These are phyloP conservation scores for Dione vanillae DNA, from an alignment of 2,888 invertebrate genomes.

Conservation along the genomic window DNA sequence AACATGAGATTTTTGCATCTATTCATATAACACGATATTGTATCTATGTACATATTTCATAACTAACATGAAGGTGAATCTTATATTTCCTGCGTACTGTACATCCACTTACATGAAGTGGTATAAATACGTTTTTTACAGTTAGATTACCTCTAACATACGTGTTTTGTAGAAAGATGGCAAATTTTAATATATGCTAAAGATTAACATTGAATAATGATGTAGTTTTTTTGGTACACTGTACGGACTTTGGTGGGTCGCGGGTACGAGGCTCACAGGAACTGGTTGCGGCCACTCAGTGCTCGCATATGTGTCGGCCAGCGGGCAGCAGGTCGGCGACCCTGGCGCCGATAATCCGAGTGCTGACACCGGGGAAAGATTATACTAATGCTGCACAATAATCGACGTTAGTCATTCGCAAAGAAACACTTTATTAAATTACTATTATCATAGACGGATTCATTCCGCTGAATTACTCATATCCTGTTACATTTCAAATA, in stretches of 20 bases:
- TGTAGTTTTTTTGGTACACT: conserved; percentile 35
- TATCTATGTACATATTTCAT: conserved; percentile 9
- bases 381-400: conserved; percentile 49
- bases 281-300: conserved; percentile 70
- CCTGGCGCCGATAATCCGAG: conserved; percentile 70
- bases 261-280: conserved; percentile 70
- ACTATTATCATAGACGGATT: conserved; percentile 31
- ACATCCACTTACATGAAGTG: neutral
- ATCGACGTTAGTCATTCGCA: conserved; percentile 46
- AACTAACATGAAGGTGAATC: conserved; percentile 4
- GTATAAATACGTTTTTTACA: neutral
- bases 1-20: conserved; percentile 69
- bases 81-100: conserved; percentile 4
- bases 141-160: neutral
- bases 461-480: conserved; percentile 25
- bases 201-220: conserved; percentile 36
- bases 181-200: conserved; percentile 24
- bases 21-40: conserved; percentile 37
- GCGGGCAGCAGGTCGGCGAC: conserved; percentile 66
- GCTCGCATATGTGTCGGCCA: conserved; percentile 60
- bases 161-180: neutral
- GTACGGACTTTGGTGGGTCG: conserved; percentile 29
- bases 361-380: conserved; percentile 57
- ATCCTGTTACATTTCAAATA: conserved; percentile 11
- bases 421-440: conserved; percentile 43